A percentile compares a stretch with the other conserved stretches of the same genome.
Conservation (phyloP, 92 coral and sea anemone genomes). For the Palythoa heliodiscus region DNA sequence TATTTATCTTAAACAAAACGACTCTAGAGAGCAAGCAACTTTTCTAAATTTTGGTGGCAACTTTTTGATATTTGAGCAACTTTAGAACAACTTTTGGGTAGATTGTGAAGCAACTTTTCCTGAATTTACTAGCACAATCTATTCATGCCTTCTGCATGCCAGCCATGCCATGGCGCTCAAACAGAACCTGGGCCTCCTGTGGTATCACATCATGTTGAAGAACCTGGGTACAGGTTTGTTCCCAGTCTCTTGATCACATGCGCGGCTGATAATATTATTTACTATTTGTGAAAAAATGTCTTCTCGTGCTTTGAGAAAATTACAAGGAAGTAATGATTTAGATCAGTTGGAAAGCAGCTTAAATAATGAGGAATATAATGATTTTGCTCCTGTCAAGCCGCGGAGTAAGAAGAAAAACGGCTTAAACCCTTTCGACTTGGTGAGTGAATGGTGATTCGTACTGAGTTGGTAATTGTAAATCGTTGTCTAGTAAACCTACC, state of each 20-base stretch:
- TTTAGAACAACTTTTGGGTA: no score
- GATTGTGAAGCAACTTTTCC: no score
- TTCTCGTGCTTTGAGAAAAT: constrained; percentile 44
- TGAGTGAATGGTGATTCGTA: neutral
- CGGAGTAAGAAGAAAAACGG: constrained; percentile 27
- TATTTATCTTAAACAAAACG: no score
- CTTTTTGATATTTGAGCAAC: no score
- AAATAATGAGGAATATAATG: constrained; percentile 16
- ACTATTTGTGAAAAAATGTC: constrained; percentile 19
- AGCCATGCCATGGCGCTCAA: no score
- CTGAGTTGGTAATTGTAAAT: neutral
- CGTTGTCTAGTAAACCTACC: neutral
- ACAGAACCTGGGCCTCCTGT: no score
- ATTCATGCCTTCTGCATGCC: no score
- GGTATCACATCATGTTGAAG: neutral
- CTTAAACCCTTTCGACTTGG: constrained; percentile 35
- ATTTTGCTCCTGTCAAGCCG: neutral
- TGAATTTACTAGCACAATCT: no score
- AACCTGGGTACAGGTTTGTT: constrained; percentile 9
- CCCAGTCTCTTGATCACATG: neutral
- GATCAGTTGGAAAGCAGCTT: neutral
- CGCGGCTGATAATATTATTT: neutral
- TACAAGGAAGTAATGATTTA: constrained; percentile 32
- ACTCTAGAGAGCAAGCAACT: no score
- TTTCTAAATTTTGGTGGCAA: no score